Percentiles rank a stretch among this genome's conserved stretches.
phyloP scores from a whole-genome alignment of 2,797 vertebrate genomes.

The Moxostoma hubbsi region DNA sequence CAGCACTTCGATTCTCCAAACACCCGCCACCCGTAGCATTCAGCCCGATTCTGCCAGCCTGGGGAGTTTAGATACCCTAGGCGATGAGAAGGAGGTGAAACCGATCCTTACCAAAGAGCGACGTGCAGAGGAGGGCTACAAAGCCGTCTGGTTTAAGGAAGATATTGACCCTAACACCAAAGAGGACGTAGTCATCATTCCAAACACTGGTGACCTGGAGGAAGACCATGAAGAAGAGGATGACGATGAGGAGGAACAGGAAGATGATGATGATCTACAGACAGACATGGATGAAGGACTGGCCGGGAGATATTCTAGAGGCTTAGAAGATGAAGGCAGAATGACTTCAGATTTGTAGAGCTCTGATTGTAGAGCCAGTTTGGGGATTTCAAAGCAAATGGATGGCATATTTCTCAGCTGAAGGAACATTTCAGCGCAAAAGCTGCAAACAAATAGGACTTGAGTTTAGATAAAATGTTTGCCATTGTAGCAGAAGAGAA shows the following conservation, averaged over 20 bases:
- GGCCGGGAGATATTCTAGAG: not conserved
- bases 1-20: constrained; percentile 7
- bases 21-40: not conserved
- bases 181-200: constrained; percentile 84
- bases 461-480: too few species aligned
- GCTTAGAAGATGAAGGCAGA: constrained; percentile 1
- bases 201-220: constrained; percentile 66
- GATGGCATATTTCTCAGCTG: not conserved
- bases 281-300: constrained; percentile 52
- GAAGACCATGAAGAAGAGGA: constrained; percentile 52
- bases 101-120: constrained; percentile 93
- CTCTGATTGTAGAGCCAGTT: not conserved
- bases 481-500: too few species aligned
- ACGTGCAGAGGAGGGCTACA: constrained; percentile 86
- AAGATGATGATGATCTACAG: constrained; percentile 52
- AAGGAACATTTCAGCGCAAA: too few species aligned
- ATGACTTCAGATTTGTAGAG: constrained; percentile 29
- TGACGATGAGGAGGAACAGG: constrained; percentile 1
- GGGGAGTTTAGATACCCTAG: constrained; percentile 58
- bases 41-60: constrained; percentile 60
- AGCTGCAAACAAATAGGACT: too few species aligned
- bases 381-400: not conserved
- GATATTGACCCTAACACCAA: constrained; percentile 86
- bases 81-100: constrained; percentile 82
- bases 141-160: constrained; percentile 93